A percentile compares a stretch with the other conserved stretches of the same genome.
phyloP scores from a whole-genome alignment of 2,113 vertebrate genomes.

The Terrapene triunguis region DNA sequence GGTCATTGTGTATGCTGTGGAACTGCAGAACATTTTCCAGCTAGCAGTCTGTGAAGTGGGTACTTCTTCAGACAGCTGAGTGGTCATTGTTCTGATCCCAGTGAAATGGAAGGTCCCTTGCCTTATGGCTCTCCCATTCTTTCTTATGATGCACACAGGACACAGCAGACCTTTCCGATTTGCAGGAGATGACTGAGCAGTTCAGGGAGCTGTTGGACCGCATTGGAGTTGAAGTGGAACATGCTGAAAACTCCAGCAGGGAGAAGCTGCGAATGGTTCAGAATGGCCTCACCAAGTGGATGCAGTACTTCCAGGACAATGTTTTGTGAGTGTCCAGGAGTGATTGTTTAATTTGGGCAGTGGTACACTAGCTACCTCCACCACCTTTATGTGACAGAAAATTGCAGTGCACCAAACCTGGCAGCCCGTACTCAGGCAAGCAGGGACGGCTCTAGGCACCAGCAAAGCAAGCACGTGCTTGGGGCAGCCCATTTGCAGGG shows the following conservation, averaged over 20 bases:
- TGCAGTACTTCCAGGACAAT: conserved; percentile 65
- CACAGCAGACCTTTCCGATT: conserved; percentile 76
- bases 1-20: neutral
- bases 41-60: neutral
- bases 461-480: too few species aligned
- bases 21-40: neutral
- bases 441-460: too few species aligned
- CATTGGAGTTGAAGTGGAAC: conserved; percentile 73
- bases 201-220: conserved; percentile 77
- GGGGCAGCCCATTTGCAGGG: too few species aligned
- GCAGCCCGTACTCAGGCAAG: neutral
- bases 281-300: conserved; percentile 76
- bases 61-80: neutral
- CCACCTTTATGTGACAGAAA: neutral
- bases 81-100: neutral
- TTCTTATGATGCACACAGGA: conserved; percentile 74
- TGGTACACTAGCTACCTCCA: neutral
- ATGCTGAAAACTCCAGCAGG: conserved; percentile 71
- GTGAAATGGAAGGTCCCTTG: neutral
- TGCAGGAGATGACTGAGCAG: conserved; percentile 75
- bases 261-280: conserved; percentile 70
- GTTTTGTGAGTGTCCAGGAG: conserved; percentile 71
- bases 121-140: neutral
- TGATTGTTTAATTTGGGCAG: neutral
- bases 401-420: neutral